Evolutionary conservation across 2,113 vertebrate species (phyloP), one percentile per base, ranked within the genome.

Genomic region (Dicentrarchus labrax): DNA sequence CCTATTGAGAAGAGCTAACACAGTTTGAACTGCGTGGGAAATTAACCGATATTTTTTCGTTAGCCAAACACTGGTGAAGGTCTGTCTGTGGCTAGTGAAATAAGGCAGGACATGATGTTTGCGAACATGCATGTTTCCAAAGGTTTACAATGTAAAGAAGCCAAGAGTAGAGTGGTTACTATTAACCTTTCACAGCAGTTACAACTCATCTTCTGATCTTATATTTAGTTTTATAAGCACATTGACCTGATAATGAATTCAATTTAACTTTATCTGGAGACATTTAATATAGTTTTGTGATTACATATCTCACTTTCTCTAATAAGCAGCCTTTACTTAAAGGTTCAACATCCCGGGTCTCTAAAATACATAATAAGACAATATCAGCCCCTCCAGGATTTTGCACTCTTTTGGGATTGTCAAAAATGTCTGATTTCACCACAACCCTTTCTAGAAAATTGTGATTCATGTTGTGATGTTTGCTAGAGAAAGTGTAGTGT

Each of bases 1-100:
- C 8, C 10, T 30, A 6, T 15, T 36, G 4, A 57, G 19, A 59
- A 16, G 47, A 22, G 65, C 22, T 19, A 30, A 54, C 0, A 22
- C 30, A 45, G 39, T 47, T 19, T 39, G 53, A 16, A 74, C 82
- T 83, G 76, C 79, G 79, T 76, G 79, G 82, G 87, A 90, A 90
- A 53, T 77, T 57, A 60, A 61, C 4, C 0, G 0, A 56, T 21
- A 13, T 2, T 30, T 47, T 41, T 50, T 38, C 8, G 45, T n/a
- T 5, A 12, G 16, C 48, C 47, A 22, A 41, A 65, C 45, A 12
- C 10, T 15, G 36, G 17, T 53, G 2, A 54, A 54, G 2, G 7
- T 67, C 21, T 17, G 47, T 65, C n/a, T 54, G 48, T 6, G 5
- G 22, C 56, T 51, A 12, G 15, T 41, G 9, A 53, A 51, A 64